Evolutionary conservation across 2,888 invertebrate species (phyloP), one percentile per base, ranked within the genome.

Genomic region (Xestia sexstrigata): DNA sequence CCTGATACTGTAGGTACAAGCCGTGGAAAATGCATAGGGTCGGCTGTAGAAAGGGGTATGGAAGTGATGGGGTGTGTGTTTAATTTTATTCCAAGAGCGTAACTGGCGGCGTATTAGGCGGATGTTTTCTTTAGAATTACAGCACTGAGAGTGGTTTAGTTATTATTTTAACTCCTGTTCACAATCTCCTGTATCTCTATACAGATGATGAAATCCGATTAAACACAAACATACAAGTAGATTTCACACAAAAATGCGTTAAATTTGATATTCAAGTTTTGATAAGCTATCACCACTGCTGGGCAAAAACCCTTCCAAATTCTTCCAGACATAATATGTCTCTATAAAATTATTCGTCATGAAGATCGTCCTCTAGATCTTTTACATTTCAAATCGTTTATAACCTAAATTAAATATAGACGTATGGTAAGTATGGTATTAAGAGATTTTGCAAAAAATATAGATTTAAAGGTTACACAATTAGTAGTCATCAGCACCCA

Each of bases 1-100:
- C 69, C 60, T 60, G 86, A 62, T 71, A 65, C 66, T 30, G 39
- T 67, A 39, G 45, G 39, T 45, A 35, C 66, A 49, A 47, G 42
- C 65, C 23, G 39, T 65, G 62, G 42, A 42, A 78, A 83, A 84
- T 68, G 60, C 79, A 73, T 55, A 62, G 60, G 70, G 70, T 76
- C 15, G 35, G 15, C 66, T 65, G 7, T 45, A 42, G 55, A 49
- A 58, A 63, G 15, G 45, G 45, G 47, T 30, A 26, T 71, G 30
- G 26, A 49, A 70, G 26, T 30, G 49, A 84, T 8, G 58, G 17
- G 30, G 8, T 17, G 3, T 5, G 26, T 66, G 66, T 52, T 52
- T 42, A 23, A 49, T 58, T 68, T 30, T 35, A n/a, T 47, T 39
- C 1, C 39, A 26, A 20, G 9, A 17, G 2, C 17, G 55, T 47